A percentile compares a stretch with the other conserved stretches of the same genome.
phyloP scores from a whole-genome alignment of 2,888 invertebrate species.

The Machimus rusticus region DNA sequence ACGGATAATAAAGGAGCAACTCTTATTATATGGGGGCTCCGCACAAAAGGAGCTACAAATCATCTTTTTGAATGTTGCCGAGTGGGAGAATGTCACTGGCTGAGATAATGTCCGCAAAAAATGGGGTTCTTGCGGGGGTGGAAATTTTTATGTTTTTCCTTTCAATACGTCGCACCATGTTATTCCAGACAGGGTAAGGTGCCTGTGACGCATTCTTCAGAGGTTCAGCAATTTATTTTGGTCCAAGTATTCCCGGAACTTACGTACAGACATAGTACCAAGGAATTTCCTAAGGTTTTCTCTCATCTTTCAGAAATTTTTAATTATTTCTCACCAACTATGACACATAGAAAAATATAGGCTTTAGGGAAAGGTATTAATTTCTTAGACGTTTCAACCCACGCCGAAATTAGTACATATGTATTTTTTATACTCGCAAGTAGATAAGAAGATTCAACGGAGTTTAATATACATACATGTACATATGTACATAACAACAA shows the following conservation, averaged over 20 bases:
- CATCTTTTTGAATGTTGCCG: conserved; percentile 28
- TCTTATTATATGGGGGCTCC: conserved; percentile 9
- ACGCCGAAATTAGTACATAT: not conserved
- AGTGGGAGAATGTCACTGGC: conserved; percentile 13
- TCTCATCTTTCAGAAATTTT: not conserved
- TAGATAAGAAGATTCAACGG: not conserved
- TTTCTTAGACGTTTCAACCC: not conserved
- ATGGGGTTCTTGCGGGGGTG: conserved; percentile 2
- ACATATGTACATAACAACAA: too few relatives aligned
- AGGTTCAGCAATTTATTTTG: not conserved
- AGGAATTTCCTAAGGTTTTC: not conserved
- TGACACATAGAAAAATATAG: not conserved
- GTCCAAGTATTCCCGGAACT: not conserved
- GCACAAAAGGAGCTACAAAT: conserved; percentile 30
- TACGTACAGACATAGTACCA: not conserved
- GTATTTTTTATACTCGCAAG: not conserved
- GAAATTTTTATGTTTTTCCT: conserved; percentile 16
- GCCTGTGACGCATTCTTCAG: not conserved
- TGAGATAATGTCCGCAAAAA: conserved; percentile 19
- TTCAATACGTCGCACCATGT: conserved; percentile 7
- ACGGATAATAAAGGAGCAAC: conserved; percentile 33
- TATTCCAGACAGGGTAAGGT: not conserved
- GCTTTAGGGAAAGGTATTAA: not conserved
- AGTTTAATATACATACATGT: too few relatives aligned
- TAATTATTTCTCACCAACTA: not conserved